phyloP scores from a whole-genome alignment of 1,140 invertebrate genomes.

The Brachionus plicatilis region DNA sequence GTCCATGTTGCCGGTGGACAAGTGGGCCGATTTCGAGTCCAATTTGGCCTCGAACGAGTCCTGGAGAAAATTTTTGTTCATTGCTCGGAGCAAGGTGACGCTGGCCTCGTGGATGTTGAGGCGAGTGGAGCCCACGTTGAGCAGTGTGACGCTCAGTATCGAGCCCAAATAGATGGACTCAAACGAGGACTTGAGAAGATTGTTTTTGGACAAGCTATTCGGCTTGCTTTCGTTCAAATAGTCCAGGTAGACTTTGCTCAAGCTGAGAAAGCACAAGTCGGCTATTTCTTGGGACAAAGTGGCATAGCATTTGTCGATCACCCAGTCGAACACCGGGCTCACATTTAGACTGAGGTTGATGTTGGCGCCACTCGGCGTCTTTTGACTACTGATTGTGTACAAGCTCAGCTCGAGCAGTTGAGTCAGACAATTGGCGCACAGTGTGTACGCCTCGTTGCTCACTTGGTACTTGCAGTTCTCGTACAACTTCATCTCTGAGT shows the following conservation, averaged over 20 bases:
- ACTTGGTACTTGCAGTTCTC: conserved; percentile 14
- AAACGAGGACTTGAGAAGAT: background rate
- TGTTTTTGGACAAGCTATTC: background rate
- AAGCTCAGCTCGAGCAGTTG: conserved; percentile 90
- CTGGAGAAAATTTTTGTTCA: conserved; percentile 86
- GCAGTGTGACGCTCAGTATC: conserved; percentile 89
- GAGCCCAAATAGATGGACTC: conserved; percentile 70
- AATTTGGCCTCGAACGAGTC: conserved; percentile 55
- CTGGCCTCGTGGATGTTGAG: conserved; percentile 85
- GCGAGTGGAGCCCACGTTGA: conserved; percentile 87
- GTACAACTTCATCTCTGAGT: conserved; percentile 63
- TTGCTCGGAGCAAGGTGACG: conserved; percentile 80
- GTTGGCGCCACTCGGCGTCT: background rate
- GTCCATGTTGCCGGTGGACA: conserved; percentile 41
- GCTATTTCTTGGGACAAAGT: conserved; percentile 80
- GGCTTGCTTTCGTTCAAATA: conserved; percentile 3
- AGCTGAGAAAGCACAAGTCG: conserved; percentile 86
- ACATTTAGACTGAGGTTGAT: background rate
- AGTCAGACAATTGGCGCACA: conserved; percentile 87
- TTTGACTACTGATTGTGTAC: conserved; percentile 64
- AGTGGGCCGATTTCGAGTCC: background rate
- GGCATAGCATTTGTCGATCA: conserved; percentile 85
- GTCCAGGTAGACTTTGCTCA: conserved; percentile 84
- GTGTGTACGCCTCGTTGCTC: conserved; percentile 68
- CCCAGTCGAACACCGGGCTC: conserved; percentile 68